phyloP scores from a whole-genome alignment of 2,113 vertebrate genomes.

The Sinocyclocheilus anshuiensis region DNA sequence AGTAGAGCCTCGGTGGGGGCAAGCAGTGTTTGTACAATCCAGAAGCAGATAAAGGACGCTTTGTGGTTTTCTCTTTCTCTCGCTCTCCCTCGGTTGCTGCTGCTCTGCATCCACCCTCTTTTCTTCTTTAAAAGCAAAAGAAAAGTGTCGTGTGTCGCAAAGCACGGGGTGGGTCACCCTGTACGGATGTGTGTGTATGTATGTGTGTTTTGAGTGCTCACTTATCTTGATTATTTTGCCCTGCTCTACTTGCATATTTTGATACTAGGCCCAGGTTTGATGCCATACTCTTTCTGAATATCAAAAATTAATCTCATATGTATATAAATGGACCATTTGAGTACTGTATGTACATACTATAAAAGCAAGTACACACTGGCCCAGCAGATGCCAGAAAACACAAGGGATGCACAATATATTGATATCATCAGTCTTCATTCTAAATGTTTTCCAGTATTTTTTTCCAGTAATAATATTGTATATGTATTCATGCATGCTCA shows the following conservation, averaged over 20 bases:
- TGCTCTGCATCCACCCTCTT: slow-evolving; percentile 32
- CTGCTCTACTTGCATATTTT: not conserved
- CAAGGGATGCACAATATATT: not conserved
- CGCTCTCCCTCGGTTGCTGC: slow-evolving; percentile 18
- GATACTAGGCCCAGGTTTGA: not conserved
- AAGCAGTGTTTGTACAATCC: slow-evolving; percentile 60
- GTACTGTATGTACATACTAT: not conserved
- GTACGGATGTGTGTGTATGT: not conserved
- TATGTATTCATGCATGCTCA: not conserved
- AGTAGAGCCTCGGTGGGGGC: slow-evolving; percentile 55
- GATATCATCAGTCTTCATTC: not conserved
- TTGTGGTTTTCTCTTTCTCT: slow-evolving; percentile 54
- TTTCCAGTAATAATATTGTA: not conserved
- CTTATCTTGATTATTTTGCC: not conserved
- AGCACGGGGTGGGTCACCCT: slow-evolving; percentile 35
- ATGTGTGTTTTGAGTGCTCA: slow-evolving; percentile 15
- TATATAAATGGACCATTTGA: not conserved
- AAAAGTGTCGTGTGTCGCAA: slow-evolving; percentile 65
- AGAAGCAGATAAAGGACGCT: slow-evolving; percentile 62
- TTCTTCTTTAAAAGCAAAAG: slow-evolving; percentile 46
- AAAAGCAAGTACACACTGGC: not conserved
- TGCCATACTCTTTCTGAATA: not conserved
- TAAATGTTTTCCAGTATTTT: not conserved
- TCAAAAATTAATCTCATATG: not conserved
- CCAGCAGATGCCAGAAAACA: not conserved